phyloP scores from a whole-genome alignment of 2,797 vertebrate species.

The Enteromius anoplus region DNA sequence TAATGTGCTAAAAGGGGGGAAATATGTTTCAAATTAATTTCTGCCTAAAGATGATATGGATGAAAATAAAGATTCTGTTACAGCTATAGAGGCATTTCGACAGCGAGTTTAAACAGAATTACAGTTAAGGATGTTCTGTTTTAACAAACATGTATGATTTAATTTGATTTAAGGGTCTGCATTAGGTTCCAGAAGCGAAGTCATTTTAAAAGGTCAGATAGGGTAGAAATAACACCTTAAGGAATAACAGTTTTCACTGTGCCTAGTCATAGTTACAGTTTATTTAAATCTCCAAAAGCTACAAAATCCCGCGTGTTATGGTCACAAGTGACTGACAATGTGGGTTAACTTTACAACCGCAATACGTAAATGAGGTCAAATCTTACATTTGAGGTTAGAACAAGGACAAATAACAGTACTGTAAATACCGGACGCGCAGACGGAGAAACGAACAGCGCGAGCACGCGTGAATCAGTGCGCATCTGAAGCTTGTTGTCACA shows the following conservation, averaged over 20 bases:
- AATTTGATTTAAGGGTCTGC: not conserved
- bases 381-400: constrained; percentile 14
- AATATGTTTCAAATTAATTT: not conserved
- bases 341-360: not conserved
- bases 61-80: not conserved
- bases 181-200: not conserved
- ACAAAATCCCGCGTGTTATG: not conserved
- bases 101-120: not conserved
- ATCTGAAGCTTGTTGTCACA: constrained; percentile 2
- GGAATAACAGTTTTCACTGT: not conserved
- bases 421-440: not conserved
- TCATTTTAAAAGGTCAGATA: not conserved
- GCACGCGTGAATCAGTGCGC: not conserved
- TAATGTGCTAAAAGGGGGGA: not conserved
- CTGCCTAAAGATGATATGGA: not conserved
- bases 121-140: not conserved
- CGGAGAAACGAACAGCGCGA: not conserved
- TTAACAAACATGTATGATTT: not conserved
- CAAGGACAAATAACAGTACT: not conserved
- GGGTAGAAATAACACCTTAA: not conserved
- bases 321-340: not conserved
- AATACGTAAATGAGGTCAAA: constrained; percentile 19
- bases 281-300: not conserved
- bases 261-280: not conserved
- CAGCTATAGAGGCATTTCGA: not conserved